Evolutionary conservation across 2,113 vertebrate genomes (phyloP).

Genomic region (Scytalopus superciliaris): DNA sequence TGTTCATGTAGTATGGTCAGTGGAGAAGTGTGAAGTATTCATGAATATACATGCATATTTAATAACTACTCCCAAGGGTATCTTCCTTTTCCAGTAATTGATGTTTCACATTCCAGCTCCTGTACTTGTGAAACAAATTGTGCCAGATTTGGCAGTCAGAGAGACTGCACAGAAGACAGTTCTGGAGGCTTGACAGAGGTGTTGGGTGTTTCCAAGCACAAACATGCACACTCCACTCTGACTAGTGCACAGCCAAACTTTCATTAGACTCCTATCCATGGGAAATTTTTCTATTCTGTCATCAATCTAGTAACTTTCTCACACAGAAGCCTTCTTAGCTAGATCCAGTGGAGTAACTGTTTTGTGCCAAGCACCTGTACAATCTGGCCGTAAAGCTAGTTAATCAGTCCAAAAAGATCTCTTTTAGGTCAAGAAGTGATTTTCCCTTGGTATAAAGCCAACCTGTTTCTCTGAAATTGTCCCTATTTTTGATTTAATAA

Average conservation of each 20-base stretch:
- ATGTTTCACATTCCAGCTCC: not conserved
- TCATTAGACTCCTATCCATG: not conserved
- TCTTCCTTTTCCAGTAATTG: not conserved
- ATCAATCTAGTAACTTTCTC: not conserved
- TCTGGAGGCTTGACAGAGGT: not conserved
- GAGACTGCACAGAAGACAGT: not conserved
- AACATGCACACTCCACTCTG: fast-evolving
- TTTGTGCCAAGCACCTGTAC: slow-evolving; percentile 15
- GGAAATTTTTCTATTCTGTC: not conserved
- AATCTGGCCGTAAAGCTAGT: not conserved
- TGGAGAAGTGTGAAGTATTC: slow-evolving; percentile 42
- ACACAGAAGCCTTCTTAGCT: not conserved
- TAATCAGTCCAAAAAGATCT: not conserved
- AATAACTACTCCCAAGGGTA: not conserved
- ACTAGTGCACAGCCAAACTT: not conserved
- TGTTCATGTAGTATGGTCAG: slow-evolving; percentile 41
- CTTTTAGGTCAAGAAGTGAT: not conserved
- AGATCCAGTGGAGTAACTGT: not conserved
- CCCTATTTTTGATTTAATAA: not conserved
- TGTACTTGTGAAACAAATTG: not conserved
- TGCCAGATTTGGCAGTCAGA: not conserved
- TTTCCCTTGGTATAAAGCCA: not conserved
- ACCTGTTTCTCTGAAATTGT: not conserved
- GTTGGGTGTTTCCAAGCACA: not conserved
- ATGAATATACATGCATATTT: slow-evolving; percentile 42